Evolutionary conservation across 2,113 vertebrate species (phyloP), one percentile per base, ranked within the genome.

Genomic region (Catagonus wagneri): DNA sequence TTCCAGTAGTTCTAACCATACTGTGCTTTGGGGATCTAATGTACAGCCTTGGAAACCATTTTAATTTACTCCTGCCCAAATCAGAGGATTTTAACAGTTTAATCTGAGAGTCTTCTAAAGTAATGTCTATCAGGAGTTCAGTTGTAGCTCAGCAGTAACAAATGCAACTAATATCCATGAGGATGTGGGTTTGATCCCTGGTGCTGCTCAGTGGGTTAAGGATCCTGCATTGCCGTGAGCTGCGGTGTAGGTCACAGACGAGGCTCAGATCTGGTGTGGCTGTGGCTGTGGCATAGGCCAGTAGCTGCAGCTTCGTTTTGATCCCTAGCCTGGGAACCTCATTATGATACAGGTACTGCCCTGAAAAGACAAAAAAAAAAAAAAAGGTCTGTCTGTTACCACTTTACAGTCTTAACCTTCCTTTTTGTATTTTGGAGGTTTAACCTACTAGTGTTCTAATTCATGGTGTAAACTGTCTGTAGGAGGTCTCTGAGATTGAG

Each of bases 381-480:
- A 44, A 44, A 44, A 44, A 44, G 44, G 44, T 44, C 44, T 44
- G 8, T 44, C 44, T 44, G 44, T 50, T 50, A n/a, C 34, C 75
- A 87, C 32, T 85, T 90, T 83, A 60, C 52, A 84, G 29, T 96
- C 29, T 94, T 81, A 58, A 36, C 89, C 27, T 94, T 91, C 44
- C 72, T 12, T 56, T 87, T 61, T 27, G n/a, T 83, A 1, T 93
- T 93, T 66, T 91, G 12, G 54, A 39, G 12, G 58, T 89, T 50
- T 71, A 66, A 60, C 87, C n/a, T 88, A 7, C 27, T 10, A 80
- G n/a, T 12, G 19, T 65, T 93, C 34, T 87, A 76, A 85, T 68
- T 79, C 27, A 4, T 93, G 23, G 52, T 80, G 27, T 93, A 74
- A 63, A 79, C 69, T 86, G 19, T 44, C 44, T 61, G 79, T 89